Evolutionary conservation across 2,888 invertebrate genomes (phyloP).

Genomic region (Acanthosepion esculentum): DNA sequence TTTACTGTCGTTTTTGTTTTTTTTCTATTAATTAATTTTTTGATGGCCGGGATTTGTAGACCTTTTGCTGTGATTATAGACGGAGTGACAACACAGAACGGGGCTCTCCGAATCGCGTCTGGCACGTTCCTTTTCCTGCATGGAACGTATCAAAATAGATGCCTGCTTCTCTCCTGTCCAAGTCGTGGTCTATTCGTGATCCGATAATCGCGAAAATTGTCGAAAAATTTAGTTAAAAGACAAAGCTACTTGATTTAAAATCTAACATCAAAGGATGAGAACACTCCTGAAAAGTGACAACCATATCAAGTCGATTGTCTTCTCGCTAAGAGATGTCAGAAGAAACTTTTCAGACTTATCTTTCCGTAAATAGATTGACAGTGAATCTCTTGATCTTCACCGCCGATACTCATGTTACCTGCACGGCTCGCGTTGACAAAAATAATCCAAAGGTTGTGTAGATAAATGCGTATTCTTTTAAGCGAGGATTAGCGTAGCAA

Average conservation of each 20-base stretch:
- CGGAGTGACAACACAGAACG: too few species aligned
- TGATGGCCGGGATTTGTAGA: too few species aligned
- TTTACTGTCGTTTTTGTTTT: too few species aligned
- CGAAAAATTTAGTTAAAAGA: background rate
- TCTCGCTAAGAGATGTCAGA: background rate
- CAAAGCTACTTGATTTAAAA: background rate
- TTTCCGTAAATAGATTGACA: slow-evolving; percentile 16
- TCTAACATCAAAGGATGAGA: background rate
- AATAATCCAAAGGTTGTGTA: background rate
- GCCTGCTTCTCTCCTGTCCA: background rate
- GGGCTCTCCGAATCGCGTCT: too few species aligned
- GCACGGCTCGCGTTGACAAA: background rate
- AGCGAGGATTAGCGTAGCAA: background rate
- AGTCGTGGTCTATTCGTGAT: background rate
- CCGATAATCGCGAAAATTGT: background rate
- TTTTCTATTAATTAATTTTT: too few species aligned
- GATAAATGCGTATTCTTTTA: slow-evolving; percentile 4
- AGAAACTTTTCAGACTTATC: background rate
- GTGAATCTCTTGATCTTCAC: background rate
- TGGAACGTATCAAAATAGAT: background rate
- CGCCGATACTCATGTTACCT: background rate
- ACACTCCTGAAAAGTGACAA: background rate
- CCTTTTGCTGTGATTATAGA: too few species aligned
- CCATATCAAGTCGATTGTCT: slow-evolving; percentile 25
- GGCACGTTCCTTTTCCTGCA: too few species aligned